phyloP scores from a whole-genome alignment of 2,113 vertebrate genomes.

The Seriola aureovittata region DNA sequence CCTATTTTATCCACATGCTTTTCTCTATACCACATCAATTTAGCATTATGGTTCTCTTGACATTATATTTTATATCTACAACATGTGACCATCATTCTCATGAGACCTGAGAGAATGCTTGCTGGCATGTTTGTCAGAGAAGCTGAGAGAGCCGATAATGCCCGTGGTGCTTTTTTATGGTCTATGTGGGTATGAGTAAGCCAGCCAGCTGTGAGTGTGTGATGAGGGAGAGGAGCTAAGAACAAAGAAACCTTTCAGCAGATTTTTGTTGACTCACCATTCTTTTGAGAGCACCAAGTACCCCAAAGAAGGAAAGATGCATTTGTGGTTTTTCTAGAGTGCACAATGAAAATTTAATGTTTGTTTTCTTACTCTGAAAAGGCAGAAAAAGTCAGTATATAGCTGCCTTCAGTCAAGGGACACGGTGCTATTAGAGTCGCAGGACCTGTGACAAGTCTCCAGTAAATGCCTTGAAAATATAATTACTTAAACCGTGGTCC shows the following conservation, averaged over 20 bases:
- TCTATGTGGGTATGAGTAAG: slow-evolving; percentile 39
- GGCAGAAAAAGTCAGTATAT: slow-evolving; percentile 6
- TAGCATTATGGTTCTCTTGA: neutral
- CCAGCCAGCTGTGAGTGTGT: slow-evolving; percentile 22
- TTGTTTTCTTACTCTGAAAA: slow-evolving; percentile 35
- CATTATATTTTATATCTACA: slow-evolving; percentile 18
- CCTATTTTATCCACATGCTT: neutral
- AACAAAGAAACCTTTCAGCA: slow-evolving; percentile 64
- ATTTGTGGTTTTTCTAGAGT: slow-evolving; percentile 58
- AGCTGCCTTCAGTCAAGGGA: neutral
- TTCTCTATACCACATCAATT: neutral
- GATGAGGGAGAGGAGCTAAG: slow-evolving; percentile 8
- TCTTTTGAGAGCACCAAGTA: slow-evolving; percentile 47
- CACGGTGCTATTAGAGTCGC: slow-evolving; percentile 15
- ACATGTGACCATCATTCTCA: slow-evolving; percentile 18
- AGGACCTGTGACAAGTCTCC: slow-evolving; percentile 5
- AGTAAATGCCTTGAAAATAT: slow-evolving; percentile 38
- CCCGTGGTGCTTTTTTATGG: slow-evolving; percentile 36
- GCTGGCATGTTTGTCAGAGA: slow-evolving; percentile 30
- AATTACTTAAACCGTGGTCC: slow-evolving; percentile 18
- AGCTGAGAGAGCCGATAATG: slow-evolving; percentile 21
- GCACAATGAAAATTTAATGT: slow-evolving; percentile 67
- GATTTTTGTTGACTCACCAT: slow-evolving; percentile 63
- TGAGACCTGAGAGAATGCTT: slow-evolving; percentile 7
- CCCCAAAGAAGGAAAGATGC: slow-evolving; percentile 50